Conservation (phyloP, 2,888 invertebrate genomes). For the Gastracanthus pulcherrimus region DNA sequence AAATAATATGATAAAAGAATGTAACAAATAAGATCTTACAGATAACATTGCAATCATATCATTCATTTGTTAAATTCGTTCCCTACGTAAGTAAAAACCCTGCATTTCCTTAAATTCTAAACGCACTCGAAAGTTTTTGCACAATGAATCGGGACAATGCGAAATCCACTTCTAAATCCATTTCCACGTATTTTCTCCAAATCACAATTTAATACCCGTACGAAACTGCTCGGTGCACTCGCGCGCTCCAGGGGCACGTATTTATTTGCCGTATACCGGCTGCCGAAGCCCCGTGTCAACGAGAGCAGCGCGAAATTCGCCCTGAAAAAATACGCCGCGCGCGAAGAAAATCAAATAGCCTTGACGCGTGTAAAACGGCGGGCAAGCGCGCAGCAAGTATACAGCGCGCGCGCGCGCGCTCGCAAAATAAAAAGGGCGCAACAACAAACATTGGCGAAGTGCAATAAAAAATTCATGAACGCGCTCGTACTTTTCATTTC, state of each 20-base stretch:
- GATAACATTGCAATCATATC: too few species aligned
- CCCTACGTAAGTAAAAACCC: too few species aligned
- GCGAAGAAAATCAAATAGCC: constrained; percentile 7
- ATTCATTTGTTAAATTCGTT: too few species aligned
- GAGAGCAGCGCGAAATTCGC: background rate
- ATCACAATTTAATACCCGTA: constrained; percentile 12
- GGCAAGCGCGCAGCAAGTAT: background rate
- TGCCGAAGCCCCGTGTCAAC: background rate
- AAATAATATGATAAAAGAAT: too few species aligned
- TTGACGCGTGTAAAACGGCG: too few species aligned
- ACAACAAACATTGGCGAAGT: constrained; percentile 33
- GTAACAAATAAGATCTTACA: too few species aligned
- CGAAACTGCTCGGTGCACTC: background rate
- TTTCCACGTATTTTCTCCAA: background rate
- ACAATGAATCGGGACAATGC: too few species aligned
- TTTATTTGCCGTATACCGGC: background rate
- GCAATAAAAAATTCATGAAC: constrained; percentile 47
- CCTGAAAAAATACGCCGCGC: background rate
- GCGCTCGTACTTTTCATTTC: constrained; percentile 29
- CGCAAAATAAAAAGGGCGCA: constrained; percentile 16
- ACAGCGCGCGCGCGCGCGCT: background rate
- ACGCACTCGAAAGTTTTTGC: too few species aligned
- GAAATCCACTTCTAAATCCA: too few species aligned
- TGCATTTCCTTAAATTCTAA: too few species aligned
- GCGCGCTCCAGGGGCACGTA: background rate